Conservation (phyloP, 2,888 invertebrate species). For the Diarsia rubi region DNA sequence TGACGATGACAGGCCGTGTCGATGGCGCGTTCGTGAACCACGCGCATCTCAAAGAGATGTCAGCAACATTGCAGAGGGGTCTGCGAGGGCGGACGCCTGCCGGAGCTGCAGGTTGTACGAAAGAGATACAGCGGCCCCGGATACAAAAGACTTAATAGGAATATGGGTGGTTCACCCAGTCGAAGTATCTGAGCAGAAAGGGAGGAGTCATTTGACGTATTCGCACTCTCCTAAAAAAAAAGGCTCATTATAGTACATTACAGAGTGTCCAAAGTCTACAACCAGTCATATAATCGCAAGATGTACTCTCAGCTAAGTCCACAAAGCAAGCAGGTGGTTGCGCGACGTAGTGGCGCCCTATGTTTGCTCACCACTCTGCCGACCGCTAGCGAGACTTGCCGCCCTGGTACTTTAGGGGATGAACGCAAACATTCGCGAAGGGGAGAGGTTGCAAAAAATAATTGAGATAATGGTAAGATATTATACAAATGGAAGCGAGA, state of each 20-base stretch:
- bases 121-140: no score
- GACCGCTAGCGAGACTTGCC: constrained; percentile 71
- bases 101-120: no score
- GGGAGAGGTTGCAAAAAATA: constrained; percentile 42
- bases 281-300: constrained; percentile 23
- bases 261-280: background rate
- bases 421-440: constrained; percentile 74
- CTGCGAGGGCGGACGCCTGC: no score
- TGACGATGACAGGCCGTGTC: no score
- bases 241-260: background rate
- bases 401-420: constrained; percentile 79
- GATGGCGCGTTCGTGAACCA: no score
- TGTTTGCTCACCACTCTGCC: constrained; percentile 86
- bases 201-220: no score
- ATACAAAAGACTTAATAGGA: no score
- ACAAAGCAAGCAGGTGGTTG: constrained; percentile 78
- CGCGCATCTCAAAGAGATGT: no score
- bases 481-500: background rate
- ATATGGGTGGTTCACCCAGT: no score
- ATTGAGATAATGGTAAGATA: constrained; percentile 1
- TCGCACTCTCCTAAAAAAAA: no score
- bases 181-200: no score
- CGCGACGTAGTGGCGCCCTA: constrained; percentile 80
- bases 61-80: no score
- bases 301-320: constrained; percentile 35